Evolutionary conservation across 2,113 vertebrate species (phyloP).

Genomic region (Mustelus asterias): DNA sequence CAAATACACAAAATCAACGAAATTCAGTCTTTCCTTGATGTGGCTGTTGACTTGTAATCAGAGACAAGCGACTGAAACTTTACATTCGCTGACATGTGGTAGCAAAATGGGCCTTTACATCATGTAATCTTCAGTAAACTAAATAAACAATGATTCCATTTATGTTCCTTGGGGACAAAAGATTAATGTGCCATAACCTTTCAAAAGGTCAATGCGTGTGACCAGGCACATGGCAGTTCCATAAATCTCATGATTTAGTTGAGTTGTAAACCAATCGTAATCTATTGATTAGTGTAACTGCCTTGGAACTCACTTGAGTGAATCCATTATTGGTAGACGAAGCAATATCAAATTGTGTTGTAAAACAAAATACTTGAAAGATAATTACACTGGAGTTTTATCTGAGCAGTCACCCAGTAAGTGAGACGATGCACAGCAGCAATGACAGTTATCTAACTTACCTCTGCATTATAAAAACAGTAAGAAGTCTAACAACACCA

Average conservation of each 20-base stretch:
- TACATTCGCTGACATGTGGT: neutral
- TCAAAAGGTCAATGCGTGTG: neutral
- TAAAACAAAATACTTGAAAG: neutral
- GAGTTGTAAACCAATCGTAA: neutral
- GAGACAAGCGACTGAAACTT: neutral
- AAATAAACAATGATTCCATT: neutral
- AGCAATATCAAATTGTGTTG: neutral
- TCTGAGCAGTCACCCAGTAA: neutral
- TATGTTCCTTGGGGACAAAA: neutral
- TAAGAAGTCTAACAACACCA: too few species aligned
- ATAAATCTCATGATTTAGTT: conserved; percentile 13
- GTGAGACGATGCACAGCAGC: neutral
- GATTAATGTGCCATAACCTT: neutral
- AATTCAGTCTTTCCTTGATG: neutral
- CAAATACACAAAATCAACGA: neutral
- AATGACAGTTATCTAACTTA: neutral
- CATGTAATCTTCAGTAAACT: neutral
- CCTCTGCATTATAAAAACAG: neutral
- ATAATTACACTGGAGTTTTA: neutral
- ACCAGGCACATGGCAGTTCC: neutral
- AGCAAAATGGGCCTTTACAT: neutral
- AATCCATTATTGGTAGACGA: neutral
- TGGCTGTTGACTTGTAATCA: neutral
- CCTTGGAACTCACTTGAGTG: neutral
- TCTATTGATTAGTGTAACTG: conserved; percentile 15